Evolutionary conservation across 2,888 invertebrate genomes (phyloP).

Genomic region (Spatulosminthurus flaviceps): DNA sequence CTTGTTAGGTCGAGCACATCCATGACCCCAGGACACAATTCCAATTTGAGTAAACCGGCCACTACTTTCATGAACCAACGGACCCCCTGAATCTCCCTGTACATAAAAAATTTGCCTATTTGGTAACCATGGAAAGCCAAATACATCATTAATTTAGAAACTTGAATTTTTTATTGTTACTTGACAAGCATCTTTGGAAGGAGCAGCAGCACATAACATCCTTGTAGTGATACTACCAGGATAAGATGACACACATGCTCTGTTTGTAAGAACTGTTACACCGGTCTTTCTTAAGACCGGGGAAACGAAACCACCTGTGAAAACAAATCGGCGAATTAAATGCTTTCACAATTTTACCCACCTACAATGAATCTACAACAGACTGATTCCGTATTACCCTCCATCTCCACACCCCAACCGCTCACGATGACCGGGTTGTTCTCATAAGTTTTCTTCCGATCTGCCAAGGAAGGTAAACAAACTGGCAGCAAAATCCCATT

Average conservation of each 20-base stretch:
- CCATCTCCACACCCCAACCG: conserved; percentile 65
- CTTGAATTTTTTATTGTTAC: conserved; percentile 7
- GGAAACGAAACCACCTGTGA: conserved; percentile 55
- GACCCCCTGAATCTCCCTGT: conserved; percentile 55
- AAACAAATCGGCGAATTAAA: not conserved
- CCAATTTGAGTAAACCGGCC: conserved; percentile 58
- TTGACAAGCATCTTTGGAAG: conserved; percentile 59
- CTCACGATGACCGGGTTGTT: conserved; percentile 64
- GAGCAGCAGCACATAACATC: conserved; percentile 61
- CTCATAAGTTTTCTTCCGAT: conserved; percentile 57
- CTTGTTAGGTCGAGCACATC: conserved; percentile 47
- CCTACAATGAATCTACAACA: no score
- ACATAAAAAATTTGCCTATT: conserved; percentile 13
- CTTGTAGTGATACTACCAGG: conserved; percentile 56
- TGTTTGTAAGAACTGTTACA: conserved; percentile 57
- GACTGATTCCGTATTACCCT: conserved; percentile 56
- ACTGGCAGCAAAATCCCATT: conserved; percentile 63
- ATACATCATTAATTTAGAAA: not conserved
- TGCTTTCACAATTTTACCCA: not conserved
- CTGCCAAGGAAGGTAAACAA: conserved; percentile 63
- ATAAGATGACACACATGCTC: conserved; percentile 54
- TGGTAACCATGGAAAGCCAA: not conserved
- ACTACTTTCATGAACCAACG: conserved; percentile 47
- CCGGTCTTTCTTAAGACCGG: conserved; percentile 49
- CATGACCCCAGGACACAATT: conserved; percentile 58